Evolutionary conservation across 1,140 invertebrate species (phyloP), one percentile per base, ranked within the genome.

Genomic region (Mylabris phalerata): DNA sequence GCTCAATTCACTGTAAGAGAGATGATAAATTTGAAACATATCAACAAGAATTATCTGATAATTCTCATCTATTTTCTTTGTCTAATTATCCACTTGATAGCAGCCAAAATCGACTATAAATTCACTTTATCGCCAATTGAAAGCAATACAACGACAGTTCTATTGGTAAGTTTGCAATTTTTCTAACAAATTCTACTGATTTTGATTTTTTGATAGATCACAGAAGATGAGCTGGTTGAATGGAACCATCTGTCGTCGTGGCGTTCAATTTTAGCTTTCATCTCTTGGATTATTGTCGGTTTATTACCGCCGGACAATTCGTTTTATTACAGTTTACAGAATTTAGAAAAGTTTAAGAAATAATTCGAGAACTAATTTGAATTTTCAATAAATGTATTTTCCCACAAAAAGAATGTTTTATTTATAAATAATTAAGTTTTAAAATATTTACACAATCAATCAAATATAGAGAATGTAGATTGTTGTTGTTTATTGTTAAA

Each of bases 231-330:
- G 51, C 48, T 73, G 19, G 61, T 59, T 19, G 61, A 63, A 10
- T 74, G 73, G 73, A 73, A 68, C 48, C 67, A 71, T 48, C 48
- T 74, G 52, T 74, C 73, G 6, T 52, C 72, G 9, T 71, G 70
- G 66, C 62, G 71, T 44, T 62, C 70, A 3, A 58, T 71, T 26
- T 57, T 73, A 24, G 73, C 70, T 9, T 69, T 73, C 46, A 55
- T 67, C 7, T 69, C 69, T 40, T 74, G 71, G 73, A 65, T 75
- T 6, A 58, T 75, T 41, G 59, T 73, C 9, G 69, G 69, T 0
- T 59, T 72, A 19, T 59, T 61, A 19, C 63, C 66, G 10, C 49
- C 62, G 27, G 66, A 72, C 50, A 71, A 74, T 55, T 62, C 67
- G 44, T 64, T 74, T 3, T 71, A 68, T 50, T 55, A 61, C 7